Evolutionary conservation across 2,797 vertebrate species (phyloP).

Genomic region (Rhinella marina): DNA sequence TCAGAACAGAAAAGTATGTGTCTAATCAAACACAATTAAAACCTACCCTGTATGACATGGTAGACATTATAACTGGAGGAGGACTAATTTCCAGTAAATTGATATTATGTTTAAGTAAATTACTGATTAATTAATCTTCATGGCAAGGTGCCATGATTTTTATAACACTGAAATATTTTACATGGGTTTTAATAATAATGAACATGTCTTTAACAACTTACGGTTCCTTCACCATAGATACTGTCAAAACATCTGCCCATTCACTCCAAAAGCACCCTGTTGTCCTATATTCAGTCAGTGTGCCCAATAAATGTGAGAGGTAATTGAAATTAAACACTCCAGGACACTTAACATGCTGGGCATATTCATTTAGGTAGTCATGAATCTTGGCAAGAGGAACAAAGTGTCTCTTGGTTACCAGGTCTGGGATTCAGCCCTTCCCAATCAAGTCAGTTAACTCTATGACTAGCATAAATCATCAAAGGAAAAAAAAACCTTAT

Average conservation of each 20-base stretch:
- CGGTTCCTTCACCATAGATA: background rate
- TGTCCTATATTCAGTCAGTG: conserved; percentile 24
- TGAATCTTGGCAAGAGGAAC: conserved; percentile 29
- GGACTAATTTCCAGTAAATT: background rate
- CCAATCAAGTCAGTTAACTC: background rate
- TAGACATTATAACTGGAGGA: background rate
- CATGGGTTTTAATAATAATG: conserved; percentile 5
- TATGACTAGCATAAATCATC: background rate
- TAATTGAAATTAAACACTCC: conserved; percentile 39
- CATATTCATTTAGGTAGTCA: conserved; percentile 8
- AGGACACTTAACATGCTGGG: conserved; percentile 42
- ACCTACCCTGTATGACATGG: background rate
- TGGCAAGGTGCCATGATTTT: background rate
- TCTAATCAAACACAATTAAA: background rate
- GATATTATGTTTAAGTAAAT: background rate
- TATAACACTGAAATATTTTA: background rate
- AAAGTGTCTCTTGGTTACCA: conserved; percentile 20
- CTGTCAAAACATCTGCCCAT: conserved; percentile 31
- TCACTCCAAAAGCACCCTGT: conserved; percentile 19
- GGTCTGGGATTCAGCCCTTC: background rate
- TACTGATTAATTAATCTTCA: background rate
- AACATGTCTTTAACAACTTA: background rate
- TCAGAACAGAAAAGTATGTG: background rate
- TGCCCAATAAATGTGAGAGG: conserved; percentile 11
- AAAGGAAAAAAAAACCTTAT: too few species aligned